phyloP scores from a whole-genome alignment of 2,797 vertebrate genomes.

The Arremon aurantiirostris region DNA sequence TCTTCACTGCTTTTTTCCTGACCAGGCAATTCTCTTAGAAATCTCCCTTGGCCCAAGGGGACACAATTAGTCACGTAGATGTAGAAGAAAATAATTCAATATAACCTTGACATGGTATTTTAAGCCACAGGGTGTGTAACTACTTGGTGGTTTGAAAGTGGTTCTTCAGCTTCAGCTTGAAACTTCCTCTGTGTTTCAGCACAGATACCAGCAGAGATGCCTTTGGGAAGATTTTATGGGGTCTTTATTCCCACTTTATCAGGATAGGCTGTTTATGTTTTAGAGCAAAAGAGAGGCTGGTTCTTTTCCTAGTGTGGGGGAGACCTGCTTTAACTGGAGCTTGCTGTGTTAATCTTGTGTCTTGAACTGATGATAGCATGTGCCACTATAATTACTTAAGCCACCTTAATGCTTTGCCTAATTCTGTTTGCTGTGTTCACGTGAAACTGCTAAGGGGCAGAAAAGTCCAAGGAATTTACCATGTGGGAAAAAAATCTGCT shows the following conservation, averaged over 20 bases:
- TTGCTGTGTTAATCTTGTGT: conserved; percentile 62
- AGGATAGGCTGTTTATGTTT: neutral
- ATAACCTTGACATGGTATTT: neutral
- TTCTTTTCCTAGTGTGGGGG: neutral
- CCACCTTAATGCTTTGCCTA: conserved; percentile 71
- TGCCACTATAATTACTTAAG: conserved; percentile 73
- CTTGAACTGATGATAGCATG: conserved; percentile 64
- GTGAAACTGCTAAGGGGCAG: conserved; percentile 69
- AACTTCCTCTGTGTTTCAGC: neutral
- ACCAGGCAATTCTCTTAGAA: neutral
- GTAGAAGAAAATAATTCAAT: neutral
- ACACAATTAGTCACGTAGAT: neutral
- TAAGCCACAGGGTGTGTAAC: neutral
- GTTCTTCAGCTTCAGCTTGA: neutral
- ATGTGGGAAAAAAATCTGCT: neutral
- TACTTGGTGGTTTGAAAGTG: neutral
- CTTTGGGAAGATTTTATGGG: neutral
- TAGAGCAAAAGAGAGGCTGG: neutral
- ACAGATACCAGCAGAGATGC: neutral
- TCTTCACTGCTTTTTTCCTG: neutral
- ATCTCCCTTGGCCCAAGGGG: neutral
- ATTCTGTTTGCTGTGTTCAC: conserved; percentile 60
- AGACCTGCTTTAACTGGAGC: conserved; percentile 50
- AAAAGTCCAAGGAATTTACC: conserved; percentile 64
- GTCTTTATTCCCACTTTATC: neutral